Base-by-base conservation (phyloP, 1,140 invertebrate genomes). In the Euborellia annulipes region DNA sequence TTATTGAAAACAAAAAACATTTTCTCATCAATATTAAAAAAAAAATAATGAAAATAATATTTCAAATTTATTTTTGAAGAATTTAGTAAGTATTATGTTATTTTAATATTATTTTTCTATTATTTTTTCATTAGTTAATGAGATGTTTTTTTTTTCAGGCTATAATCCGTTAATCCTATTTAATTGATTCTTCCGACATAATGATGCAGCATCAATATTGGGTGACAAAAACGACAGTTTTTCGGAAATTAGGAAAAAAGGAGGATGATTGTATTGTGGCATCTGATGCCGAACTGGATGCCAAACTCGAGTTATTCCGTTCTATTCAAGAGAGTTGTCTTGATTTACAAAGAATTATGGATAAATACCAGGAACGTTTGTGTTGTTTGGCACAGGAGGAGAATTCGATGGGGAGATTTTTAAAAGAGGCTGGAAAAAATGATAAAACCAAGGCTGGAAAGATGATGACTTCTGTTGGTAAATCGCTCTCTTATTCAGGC, bases 181-280 rank as follows among this genome's bases (percentile, higher is more conserved):
- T 27, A 27, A 27, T 27, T n/a, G n/a, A 61, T 37, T 76, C 75
- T 23, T 66, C 77, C 0, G 64, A 85, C 1, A 70, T 72, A 18
- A 85, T 85, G 61, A 84, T 95, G 76, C 89, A 96, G 61, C 87
- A 94, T 62, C 89, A 95, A 50, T 98, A 90, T 65, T 99, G 93
- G 93, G 84, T 96, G 22, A 96, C 94, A 3, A 98, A 97, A 61
- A 93, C 97, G 67, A 81, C 85, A 39, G 79, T 98, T 20, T 79
- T 92, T 43, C 73, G 85, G 54, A 97, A 94, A 69, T 68, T 99
- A 14, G 92, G 93, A 4, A 89, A 91, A 58, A 97, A 97, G 68
- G 93, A 98, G 68, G 95, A 99, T 63, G 91, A 95, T 50, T 91
- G 88, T 70, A 82, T 98, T 54, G 79, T 94, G 13, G 79, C 94